Evolutionary conservation across 2,888 invertebrate genomes (phyloP).

Genomic region (Caenorhabditis sp.): DNA sequence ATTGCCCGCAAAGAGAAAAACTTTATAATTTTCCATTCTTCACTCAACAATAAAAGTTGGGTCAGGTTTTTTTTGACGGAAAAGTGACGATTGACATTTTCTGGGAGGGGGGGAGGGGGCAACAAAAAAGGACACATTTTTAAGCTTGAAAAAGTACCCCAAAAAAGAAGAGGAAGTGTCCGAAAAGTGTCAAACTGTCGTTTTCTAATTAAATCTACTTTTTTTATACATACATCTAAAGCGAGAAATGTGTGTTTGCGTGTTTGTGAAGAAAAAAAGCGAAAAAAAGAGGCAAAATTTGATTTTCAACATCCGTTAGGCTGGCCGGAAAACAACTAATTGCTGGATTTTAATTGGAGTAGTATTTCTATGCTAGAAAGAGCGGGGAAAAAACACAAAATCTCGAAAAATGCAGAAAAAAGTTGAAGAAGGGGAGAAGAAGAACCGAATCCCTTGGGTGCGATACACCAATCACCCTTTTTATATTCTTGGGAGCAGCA

Average conservation of each 20-base stretch:
- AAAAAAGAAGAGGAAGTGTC: background rate
- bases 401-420: background rate
- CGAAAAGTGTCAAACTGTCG: background rate
- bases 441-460: background rate
- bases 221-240: background rate
- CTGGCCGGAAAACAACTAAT: background rate
- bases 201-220: background rate
- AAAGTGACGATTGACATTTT: background rate
- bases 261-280: too few relatives aligned
- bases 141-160: too few relatives aligned
- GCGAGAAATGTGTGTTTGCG: background rate
- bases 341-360: background rate
- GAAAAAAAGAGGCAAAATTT: background rate
- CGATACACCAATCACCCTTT: background rate
- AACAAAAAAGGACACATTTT: too few relatives aligned
- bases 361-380: too few relatives aligned
- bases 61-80: background rate
- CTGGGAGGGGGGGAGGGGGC: background rate
- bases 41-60: background rate
- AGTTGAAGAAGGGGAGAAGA: too few relatives aligned
- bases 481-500: background rate
- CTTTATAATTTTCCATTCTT: background rate
- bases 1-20: background rate
- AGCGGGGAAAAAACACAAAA: background rate
- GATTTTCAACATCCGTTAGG: background rate